Conservation (phyloP, 1,140 invertebrate species). For the Gonioctena quinquepunctata region DNA sequence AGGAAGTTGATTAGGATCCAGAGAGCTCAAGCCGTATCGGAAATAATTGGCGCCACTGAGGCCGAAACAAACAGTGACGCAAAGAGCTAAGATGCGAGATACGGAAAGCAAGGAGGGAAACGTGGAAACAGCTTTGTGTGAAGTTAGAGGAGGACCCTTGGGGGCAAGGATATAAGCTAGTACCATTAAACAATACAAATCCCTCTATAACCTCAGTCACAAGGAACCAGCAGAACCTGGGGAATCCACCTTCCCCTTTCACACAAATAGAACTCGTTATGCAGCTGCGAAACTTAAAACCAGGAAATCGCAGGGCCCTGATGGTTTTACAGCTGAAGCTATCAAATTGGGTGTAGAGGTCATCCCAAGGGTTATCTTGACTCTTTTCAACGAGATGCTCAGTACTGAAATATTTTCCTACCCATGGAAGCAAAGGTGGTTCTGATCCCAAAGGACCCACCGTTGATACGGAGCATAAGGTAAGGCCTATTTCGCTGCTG, state of each 20-base stretch:
- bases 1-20: neutral
- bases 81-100: neutral
- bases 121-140: neutral
- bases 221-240: neutral
- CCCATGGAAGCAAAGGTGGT: constrained; percentile 25
- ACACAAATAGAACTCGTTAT: neutral
- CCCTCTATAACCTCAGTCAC: no score
- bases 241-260: neutral
- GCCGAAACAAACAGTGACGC: neutral
- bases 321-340: neutral
- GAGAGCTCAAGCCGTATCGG: neutral
- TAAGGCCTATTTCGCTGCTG: constrained; percentile 38
- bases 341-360: neutral
- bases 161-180: neutral
- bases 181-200: no score
- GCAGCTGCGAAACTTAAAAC: neutral
- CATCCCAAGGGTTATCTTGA: constrained; percentile 1
- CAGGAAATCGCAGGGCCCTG: neutral
- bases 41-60: neutral
- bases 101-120: neutral
- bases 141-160: neutral
- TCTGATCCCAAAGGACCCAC: constrained; percentile 4
- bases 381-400: constrained; percentile 15
- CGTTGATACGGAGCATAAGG: neutral
- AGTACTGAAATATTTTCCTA: constrained; percentile 11